Percentiles rank a stretch among this genome's conserved stretches.
Conservation (phyloP, 2,113 vertebrate genomes). For the Limnothrissa miodon region DNA sequence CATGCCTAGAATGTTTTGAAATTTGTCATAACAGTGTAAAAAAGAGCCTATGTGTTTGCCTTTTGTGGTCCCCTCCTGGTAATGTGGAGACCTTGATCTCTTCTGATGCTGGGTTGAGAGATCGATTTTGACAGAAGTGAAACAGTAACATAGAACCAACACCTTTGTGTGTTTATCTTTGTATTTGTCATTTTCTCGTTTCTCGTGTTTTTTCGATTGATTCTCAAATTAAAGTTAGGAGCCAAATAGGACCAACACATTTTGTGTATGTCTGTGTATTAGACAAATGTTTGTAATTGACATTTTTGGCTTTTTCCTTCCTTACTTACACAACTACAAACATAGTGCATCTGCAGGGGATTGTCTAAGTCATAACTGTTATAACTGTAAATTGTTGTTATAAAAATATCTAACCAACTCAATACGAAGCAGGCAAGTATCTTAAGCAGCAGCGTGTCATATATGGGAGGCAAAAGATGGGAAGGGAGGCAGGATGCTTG, state of each 20-base stretch:
- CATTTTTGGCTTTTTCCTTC: not conserved
- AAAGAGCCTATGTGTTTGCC: not conserved
- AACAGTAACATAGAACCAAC: too few species aligned
- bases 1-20: not conserved
- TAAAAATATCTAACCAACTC: not conserved
- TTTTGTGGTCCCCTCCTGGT: not conserved
- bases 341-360: not conserved
- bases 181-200: not conserved
- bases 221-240: not conserved
- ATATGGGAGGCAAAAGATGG: not conserved
- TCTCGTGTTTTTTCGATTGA: not conserved
- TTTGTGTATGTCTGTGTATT: too few species aligned
- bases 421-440: too few species aligned
- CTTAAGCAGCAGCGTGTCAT: too few species aligned
- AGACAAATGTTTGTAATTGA: too few species aligned
- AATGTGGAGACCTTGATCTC: not conserved
- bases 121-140: too few species aligned
- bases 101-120: not conserved
- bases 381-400: not conserved
- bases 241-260: not conserved
- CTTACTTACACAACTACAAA: not conserved
- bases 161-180: not conserved
- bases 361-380: not conserved
- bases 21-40: not conserved
- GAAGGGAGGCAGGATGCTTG: not conserved